Evolutionary conservation across 2,113 vertebrate species (phyloP).

Genomic region (Panthera uncia): DNA sequence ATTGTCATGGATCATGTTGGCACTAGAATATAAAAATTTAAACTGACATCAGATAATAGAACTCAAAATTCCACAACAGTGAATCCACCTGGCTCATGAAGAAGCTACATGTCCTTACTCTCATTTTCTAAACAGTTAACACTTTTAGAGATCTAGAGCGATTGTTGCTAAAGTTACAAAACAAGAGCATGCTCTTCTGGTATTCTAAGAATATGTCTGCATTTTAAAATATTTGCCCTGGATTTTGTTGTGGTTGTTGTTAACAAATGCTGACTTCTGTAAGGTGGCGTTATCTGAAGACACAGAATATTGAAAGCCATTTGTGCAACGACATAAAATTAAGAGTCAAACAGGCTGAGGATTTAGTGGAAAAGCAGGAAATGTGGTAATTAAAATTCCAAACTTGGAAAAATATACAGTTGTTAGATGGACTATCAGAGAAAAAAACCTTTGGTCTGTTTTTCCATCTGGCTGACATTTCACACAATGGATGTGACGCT

Average conservation of each 20-base stretch:
- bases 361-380: background rate
- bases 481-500: background rate
- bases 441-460: background rate
- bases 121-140: conserved; percentile 29
- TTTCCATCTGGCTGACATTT: background rate
- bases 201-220: background rate
- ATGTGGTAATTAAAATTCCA: background rate
- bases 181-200: conserved; percentile 14
- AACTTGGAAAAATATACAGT: background rate
- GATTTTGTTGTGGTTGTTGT: conserved; percentile 29
- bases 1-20: background rate
- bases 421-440: background rate
- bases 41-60: background rate
- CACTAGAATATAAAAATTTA: conserved; percentile 41
- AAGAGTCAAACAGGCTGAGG: background rate
- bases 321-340: conserved; percentile 29
- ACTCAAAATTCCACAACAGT: background rate
- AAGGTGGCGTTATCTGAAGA: conserved; percentile 1
- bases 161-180: conserved; percentile 39
- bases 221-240: conserved; percentile 39
- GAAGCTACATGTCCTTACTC: background rate
- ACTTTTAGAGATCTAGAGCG: background rate
- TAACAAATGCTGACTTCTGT: conserved; percentile 4
- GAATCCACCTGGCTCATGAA: conserved; percentile 28
- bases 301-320: background rate